These are phyloP conservation scores for Leptinotarsa defecta DNA, from an alignment of 1,140 invertebrate genomes.

Conservation along the genomic window DNA sequence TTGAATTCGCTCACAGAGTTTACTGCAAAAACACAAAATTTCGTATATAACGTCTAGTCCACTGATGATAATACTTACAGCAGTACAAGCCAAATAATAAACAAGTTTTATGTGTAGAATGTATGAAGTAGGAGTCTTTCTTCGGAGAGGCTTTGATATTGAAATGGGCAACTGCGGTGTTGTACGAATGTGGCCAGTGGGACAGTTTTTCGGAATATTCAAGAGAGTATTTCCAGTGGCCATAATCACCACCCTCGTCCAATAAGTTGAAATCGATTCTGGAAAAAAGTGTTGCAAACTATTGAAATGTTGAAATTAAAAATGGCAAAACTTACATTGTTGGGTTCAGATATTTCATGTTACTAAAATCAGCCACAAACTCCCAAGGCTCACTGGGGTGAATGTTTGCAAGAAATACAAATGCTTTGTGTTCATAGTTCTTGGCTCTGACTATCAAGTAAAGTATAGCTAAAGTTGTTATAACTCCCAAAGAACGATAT, in stretches of 20 bases:
- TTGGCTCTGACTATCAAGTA: conserved; percentile 43
- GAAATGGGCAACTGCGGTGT: conserved; percentile 63
- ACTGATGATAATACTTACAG: conserved; percentile 59
- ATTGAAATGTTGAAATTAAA: neutral
- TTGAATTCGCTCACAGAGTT: conserved; percentile 64
- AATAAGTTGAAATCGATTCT: conserved; percentile 68
- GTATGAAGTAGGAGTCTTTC: conserved; percentile 60
- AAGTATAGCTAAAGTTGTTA: conserved; percentile 34
- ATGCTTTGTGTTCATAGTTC: conserved; percentile 43
- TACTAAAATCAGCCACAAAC: conserved; percentile 74
- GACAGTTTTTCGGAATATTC: conserved; percentile 68
- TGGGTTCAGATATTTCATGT: conserved; percentile 72
- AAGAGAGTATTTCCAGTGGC: conserved; percentile 73
- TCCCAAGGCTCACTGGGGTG: conserved; percentile 70
- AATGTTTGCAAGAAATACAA: conserved; percentile 53
- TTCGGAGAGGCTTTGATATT: conserved; percentile 59
- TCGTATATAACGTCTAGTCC: conserved; percentile 10
- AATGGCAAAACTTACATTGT: conserved; percentile 68
- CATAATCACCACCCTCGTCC: conserved; percentile 67
- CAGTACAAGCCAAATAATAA: conserved; percentile 64
- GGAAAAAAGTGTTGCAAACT: conserved; percentile 35
- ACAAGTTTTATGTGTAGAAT: conserved; percentile 68
- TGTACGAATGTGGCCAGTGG: conserved; percentile 66
- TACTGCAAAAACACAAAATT: conserved; percentile 58
- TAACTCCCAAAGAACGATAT: conserved; percentile 25